A percentile compares a stretch with the other conserved stretches of the same genome.
These are phyloP conservation scores for Orchestes rusci DNA, from an alignment of 2,888 invertebrate genomes.

Conservation along the genomic window DNA sequence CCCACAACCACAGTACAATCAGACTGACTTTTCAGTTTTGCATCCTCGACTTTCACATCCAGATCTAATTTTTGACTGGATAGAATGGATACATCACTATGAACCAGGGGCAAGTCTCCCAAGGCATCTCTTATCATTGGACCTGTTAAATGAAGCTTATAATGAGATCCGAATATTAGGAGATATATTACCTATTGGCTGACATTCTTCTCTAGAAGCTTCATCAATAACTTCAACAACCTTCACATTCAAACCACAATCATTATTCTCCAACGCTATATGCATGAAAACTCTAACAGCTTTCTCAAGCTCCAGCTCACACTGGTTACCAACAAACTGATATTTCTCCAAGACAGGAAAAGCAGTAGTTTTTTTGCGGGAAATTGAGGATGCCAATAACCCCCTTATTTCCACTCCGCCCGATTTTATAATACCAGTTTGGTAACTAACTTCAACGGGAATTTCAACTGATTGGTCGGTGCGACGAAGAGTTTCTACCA, in stretches of 20 bases:
- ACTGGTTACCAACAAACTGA: slow-evolving; percentile 59
- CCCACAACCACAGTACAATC: slow-evolving; percentile 32
- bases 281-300: slow-evolving; percentile 59
- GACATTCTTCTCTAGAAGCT: slow-evolving; percentile 35
- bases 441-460: slow-evolving; percentile 42
- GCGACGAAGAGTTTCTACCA: not conserved
- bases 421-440: slow-evolving; percentile 44
- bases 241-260: slow-evolving; percentile 46
- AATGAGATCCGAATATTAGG: not conserved
- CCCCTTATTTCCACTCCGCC: slow-evolving; percentile 75
- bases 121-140: slow-evolving; percentile 53
- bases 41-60: slow-evolving; percentile 54
- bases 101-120: slow-evolving; percentile 61
- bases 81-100: slow-evolving; percentile 57
- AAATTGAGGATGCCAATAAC: slow-evolving; percentile 67
- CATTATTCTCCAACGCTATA: slow-evolving; percentile 61
- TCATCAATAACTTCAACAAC: slow-evolving; percentile 32
- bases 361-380: slow-evolving; percentile 58
- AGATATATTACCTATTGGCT: slow-evolving; percentile 28
- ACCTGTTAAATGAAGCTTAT: slow-evolving; percentile 38
- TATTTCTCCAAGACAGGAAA: slow-evolving; percentile 74
- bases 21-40: slow-evolving; percentile 45
- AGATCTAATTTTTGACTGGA: slow-evolving; percentile 33
- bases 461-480: slow-evolving; percentile 24
- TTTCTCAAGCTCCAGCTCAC: slow-evolving; percentile 27